A percentile compares a stretch with the other conserved stretches of the same genome.
Conservation (phyloP, 2,113 vertebrate genomes). For the Cepphus grylle region DNA sequence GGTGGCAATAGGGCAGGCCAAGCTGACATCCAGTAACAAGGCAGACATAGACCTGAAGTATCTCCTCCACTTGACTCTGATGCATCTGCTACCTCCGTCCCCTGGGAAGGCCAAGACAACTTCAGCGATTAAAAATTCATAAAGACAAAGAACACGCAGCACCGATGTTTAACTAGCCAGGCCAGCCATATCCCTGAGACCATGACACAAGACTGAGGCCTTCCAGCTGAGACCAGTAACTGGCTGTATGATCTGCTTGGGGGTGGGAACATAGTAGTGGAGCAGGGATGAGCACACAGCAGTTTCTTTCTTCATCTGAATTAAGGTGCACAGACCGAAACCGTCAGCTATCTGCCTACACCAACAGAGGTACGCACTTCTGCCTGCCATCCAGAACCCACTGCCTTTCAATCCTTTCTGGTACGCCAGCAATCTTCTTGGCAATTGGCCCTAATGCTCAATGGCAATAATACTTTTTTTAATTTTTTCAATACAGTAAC, state of each 20-base stretch:
- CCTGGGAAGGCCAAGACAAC: constrained; percentile 37
- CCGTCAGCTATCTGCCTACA: background rate
- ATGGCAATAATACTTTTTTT: background rate
- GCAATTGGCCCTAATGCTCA: background rate
- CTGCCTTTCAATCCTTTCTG: background rate
- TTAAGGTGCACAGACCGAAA: background rate
- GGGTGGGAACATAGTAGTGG: background rate
- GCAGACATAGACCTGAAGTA: background rate
- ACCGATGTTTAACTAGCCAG: background rate
- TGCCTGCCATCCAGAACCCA: background rate
- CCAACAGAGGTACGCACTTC: background rate
- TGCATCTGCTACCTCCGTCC: constrained; percentile 5
- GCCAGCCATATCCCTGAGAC: background rate
- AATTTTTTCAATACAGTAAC: background rate
- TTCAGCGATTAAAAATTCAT: constrained; percentile 5
- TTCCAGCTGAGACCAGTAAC: background rate
- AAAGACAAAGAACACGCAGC: background rate
- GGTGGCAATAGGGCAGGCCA: constrained; percentile 15
- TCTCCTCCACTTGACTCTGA: constrained; percentile 7
- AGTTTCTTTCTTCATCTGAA: background rate
- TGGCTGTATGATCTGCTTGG: background rate
- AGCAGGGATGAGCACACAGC: background rate
- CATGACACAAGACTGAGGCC: background rate
- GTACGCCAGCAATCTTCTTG: background rate
- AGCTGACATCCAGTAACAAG: constrained; percentile 10